These are phyloP conservation scores for Lordiphosa andalusiaca DNA, from an alignment of 2,888 invertebrate genomes.

Conservation along the genomic window DNA sequence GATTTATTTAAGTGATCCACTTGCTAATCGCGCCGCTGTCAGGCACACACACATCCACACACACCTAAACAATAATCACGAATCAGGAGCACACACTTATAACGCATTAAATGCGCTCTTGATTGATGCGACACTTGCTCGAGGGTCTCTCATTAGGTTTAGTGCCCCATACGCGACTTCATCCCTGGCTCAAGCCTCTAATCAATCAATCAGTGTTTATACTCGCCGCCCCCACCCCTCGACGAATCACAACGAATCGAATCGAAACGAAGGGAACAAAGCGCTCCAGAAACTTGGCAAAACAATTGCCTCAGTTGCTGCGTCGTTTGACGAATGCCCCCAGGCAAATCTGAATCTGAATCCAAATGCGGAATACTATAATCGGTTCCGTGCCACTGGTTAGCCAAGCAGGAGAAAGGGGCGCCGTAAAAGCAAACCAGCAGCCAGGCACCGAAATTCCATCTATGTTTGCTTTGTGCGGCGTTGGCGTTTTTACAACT, in stretches of 20 bases:
- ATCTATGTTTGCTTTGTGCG: conserved; percentile 65
- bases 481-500: conserved; percentile 74
- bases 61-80: conserved; percentile 67
- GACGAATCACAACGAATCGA: conserved; percentile 27
- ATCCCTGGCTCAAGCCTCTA: conserved; percentile 55
- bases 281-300: conserved; percentile 52
- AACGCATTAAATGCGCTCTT: conserved; percentile 68
- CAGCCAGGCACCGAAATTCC: conserved; percentile 46
- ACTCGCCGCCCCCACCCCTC: conserved; percentile 33
- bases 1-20: conserved; percentile 64
- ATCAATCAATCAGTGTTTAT: conserved; percentile 75
- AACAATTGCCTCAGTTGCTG: conserved; percentile 59
- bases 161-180: conserved; percentile 37
- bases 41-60: conserved; percentile 28
- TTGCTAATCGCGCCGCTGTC: conserved; percentile 68
- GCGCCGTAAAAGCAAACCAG: conserved; percentile 39
- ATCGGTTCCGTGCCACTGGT: conserved; percentile 75
- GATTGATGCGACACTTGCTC: conserved; percentile 72
- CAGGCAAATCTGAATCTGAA: conserved; percentile 58
- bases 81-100: conserved; percentile 49
- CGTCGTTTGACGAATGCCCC: conserved; percentile 70
- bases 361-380: conserved; percentile 71
- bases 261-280: conserved; percentile 45
- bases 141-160: conserved; percentile 71
- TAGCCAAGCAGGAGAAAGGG: conserved; percentile 24